Evolutionary conservation across 2,797 vertebrate genomes (phyloP).

Genomic region (Silurus aristotelis): DNA sequence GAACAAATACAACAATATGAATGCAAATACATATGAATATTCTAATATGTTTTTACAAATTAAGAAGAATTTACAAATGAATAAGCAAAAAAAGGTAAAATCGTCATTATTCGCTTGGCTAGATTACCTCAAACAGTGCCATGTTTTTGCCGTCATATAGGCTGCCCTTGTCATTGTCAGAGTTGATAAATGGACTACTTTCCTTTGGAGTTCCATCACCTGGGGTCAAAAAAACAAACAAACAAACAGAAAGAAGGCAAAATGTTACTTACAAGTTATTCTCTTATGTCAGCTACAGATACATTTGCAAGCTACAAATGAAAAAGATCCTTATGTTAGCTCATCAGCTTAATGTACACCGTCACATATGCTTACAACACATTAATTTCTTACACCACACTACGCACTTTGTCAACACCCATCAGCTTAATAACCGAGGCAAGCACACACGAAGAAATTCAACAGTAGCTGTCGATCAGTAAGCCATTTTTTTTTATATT

Average conservation of each 20-base stretch:
- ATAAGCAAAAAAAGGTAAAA: neutral
- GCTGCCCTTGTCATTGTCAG: constrained; percentile 78
- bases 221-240: constrained; percentile 61
- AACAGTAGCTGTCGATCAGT: neutral
- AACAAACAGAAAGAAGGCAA: neutral
- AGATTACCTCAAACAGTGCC: constrained; percentile 90
- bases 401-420: neutral
- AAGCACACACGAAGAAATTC: neutral
- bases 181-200: constrained; percentile 87
- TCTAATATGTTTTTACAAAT: neutral
- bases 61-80: neutral
- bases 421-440: neutral
- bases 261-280: neutral
- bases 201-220: constrained; percentile 87
- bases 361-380: neutral
- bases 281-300: neutral
- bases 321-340: neutral
- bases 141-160: constrained; percentile 92
- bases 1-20: neutral
- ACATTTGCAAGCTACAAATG: neutral
- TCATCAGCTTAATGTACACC: neutral
- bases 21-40: neutral
- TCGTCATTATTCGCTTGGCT: neutral
- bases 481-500: neutral
- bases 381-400: neutral